Conservation (phyloP, 1,140 invertebrate genomes). For the Nixonia krombeini region DNA sequence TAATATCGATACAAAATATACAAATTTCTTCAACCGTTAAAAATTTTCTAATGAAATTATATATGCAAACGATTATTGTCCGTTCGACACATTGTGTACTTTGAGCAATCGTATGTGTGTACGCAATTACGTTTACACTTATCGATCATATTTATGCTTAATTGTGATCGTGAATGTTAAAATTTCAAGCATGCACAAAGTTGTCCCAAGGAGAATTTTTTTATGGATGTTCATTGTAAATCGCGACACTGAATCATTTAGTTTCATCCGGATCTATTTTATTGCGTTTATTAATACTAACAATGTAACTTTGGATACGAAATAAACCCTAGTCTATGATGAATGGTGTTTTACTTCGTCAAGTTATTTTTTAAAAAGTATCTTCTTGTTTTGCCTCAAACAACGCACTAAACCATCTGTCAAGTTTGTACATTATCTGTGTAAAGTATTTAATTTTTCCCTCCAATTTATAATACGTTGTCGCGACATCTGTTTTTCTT, state of each 20-base stretch:
- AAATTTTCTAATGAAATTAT: not conserved
- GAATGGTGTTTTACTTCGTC: too few species aligned
- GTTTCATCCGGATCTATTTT: constrained; percentile 50
- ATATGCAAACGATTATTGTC: not conserved
- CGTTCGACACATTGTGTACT: constrained; percentile 9
- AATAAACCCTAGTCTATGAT: constrained; percentile 69
- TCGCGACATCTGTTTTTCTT: too few species aligned
- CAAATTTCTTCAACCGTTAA: not conserved
- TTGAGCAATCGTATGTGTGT: not conserved
- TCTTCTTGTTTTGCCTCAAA: too few species aligned
- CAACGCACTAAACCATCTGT: too few species aligned
- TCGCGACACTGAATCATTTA: constrained; percentile 30
- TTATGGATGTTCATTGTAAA: constrained; percentile 23
- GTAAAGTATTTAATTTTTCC: too few species aligned
- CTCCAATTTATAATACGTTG: too few species aligned
- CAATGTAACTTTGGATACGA: constrained; percentile 61
- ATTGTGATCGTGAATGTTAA: constrained; percentile 8
- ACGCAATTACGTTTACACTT: constrained; percentile 9
- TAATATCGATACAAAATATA: constrained; percentile 11
- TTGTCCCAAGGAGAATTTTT: constrained; percentile 28
- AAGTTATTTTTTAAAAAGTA: too few species aligned
- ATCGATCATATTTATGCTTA: constrained; percentile 5
- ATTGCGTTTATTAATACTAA: constrained; percentile 61
- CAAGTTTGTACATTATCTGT: too few species aligned
- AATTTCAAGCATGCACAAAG: not conserved